phyloP scores from a whole-genome alignment of 2,113 vertebrate species.

The Charina bottae region DNA sequence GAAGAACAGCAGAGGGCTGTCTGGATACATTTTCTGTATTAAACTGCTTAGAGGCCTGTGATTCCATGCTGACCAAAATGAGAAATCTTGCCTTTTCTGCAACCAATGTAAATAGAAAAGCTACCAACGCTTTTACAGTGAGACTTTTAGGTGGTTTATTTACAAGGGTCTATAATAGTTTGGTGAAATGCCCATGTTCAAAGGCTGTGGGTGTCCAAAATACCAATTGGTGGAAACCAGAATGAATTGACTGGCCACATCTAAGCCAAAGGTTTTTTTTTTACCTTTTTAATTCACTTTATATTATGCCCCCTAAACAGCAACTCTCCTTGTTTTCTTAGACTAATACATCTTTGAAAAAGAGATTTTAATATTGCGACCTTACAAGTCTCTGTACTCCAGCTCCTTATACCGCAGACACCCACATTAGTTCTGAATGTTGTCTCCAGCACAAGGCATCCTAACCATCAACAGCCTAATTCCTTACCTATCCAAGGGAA shows the following conservation, averaged over 20 bases:
- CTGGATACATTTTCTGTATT: background rate
- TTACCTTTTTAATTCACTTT: background rate
- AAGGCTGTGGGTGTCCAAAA: background rate
- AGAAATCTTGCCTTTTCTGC: background rate
- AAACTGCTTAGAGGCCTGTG: background rate
- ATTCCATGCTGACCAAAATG: background rate
- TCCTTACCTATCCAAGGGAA: background rate
- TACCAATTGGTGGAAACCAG: background rate
- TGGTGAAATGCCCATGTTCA: background rate
- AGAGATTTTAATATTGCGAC: background rate
- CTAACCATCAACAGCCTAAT: background rate
- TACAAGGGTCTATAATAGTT: background rate
- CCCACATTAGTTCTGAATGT: background rate
- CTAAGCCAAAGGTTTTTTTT: background rate
- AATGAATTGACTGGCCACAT: background rate
- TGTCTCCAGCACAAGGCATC: background rate
- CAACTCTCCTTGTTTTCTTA: too few relatives aligned
- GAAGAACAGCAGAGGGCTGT: background rate
- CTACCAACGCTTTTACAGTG: background rate
- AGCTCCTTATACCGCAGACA: too few relatives aligned
- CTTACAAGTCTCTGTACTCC: background rate
- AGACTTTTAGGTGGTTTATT: background rate
- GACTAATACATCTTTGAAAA: background rate
- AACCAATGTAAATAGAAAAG: background rate
- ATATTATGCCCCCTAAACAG: too few relatives aligned